Conservation (phyloP, 2,113 vertebrate genomes). For the Panthera leo region DNA sequence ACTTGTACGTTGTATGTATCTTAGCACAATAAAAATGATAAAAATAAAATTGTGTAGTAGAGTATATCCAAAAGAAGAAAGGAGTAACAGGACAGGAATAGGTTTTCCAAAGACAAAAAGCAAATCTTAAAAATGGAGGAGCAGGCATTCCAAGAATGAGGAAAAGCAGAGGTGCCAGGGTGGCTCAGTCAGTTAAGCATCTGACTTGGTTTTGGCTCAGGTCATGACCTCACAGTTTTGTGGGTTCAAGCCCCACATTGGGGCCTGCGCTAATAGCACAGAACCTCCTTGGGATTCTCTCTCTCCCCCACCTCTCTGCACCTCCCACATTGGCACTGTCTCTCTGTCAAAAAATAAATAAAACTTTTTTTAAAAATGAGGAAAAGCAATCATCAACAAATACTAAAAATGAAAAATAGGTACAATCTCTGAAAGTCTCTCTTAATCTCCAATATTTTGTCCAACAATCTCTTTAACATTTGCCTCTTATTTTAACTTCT, state of each 20-base stretch:
- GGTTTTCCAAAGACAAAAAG: neutral
- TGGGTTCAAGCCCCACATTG: too few relatives aligned
- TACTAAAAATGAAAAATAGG: neutral
- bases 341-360: too few relatives aligned
- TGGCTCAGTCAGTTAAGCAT: too few relatives aligned
- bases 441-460: slow-evolving; percentile 17
- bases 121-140: neutral
- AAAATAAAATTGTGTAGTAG: neutral
- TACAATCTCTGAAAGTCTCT: neutral
- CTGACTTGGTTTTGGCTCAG: too few relatives aligned
- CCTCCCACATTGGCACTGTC: too few relatives aligned
- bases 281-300: too few relatives aligned
- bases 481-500: neutral
- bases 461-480: neutral
- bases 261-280: too few relatives aligned
- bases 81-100: neutral
- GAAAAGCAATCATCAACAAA: neutral
- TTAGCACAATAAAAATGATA: neutral
- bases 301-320: too few relatives aligned
- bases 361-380: neutral
- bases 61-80: slow-evolving; percentile 14
- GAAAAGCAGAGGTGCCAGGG: neutral
- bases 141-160: neutral
- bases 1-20: neutral
- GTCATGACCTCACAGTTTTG: too few relatives aligned